phyloP scores from a whole-genome alignment of 2,888 invertebrate species.

The Pterobdella sp. region DNA sequence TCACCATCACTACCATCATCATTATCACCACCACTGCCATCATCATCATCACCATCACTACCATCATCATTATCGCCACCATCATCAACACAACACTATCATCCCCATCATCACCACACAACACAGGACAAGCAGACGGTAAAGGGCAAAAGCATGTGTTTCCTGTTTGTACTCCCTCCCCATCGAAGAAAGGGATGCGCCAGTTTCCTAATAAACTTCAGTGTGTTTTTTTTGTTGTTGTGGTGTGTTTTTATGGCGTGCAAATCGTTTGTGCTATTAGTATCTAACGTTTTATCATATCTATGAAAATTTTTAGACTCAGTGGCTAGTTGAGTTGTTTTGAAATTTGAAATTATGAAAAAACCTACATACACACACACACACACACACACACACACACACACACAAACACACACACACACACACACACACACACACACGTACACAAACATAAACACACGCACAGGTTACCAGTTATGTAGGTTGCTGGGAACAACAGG shows the following conservation, averaged over 20 bases:
- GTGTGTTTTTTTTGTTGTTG: slow-evolving; percentile 7
- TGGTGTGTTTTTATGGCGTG: neutral
- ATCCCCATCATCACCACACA: neutral
- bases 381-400: slow-evolving; percentile 24
- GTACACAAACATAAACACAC: neutral
- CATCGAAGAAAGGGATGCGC: slow-evolving; percentile 26
- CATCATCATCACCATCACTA: neutral
- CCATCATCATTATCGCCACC: neutral
- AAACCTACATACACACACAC: neutral
- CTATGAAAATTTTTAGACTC: too few relatives aligned
- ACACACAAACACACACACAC: slow-evolving; percentile 14
- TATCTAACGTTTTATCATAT: too few relatives aligned
- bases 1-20: neutral
- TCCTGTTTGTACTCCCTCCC: slow-evolving; percentile 28
- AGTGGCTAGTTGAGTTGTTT: neutral
- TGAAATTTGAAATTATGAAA: neutral
- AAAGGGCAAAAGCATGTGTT: slow-evolving; percentile 17
- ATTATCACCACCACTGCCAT: neutral
- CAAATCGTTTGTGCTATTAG: too few relatives aligned
- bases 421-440: neutral
- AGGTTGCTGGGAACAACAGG: slow-evolving; percentile 11
- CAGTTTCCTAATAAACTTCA: slow-evolving; percentile 27
- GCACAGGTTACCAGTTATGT: slow-evolving; percentile 24
- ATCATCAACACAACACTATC: neutral
- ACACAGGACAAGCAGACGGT: slow-evolving; percentile 16